These are phyloP conservation scores for Acromyrmex heyeri DNA, from an alignment of 1,140 invertebrate species.

Conservation along the genomic window DNA sequence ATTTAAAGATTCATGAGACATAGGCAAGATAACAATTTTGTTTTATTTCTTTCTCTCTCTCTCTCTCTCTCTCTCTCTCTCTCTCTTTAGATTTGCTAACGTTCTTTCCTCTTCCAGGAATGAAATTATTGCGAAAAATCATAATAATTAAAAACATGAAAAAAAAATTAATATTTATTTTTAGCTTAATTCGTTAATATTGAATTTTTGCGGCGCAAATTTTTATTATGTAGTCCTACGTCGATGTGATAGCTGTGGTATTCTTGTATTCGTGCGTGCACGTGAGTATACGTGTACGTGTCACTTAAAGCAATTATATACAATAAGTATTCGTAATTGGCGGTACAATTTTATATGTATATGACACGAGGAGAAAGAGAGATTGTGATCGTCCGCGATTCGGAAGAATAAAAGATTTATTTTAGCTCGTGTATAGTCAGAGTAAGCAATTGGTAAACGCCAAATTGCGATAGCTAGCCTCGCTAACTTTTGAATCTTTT, in stretches of 20 bases:
- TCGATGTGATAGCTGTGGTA: constrained; percentile 50
- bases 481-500: constrained; percentile 6
- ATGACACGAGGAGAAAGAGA: constrained; percentile 46
- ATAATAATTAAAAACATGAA: background rate
- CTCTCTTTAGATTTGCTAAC: background rate
- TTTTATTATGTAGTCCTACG: constrained; percentile 24
- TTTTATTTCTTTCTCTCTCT: background rate
- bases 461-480: background rate
- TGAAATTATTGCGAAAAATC: background rate
- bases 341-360: constrained; percentile 68
- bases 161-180: constrained; percentile 4
- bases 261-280: constrained; percentile 35
- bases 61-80: constrained; percentile 16
- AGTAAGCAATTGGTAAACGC: constrained; percentile 32
- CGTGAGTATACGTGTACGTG: background rate
- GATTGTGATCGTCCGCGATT: constrained; percentile 63
- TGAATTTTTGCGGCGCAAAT: background rate
- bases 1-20: constrained; percentile 3
- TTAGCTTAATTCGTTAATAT: constrained; percentile 14
- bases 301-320: constrained; percentile 74
- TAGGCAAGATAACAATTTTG: background rate
- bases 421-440: constrained; percentile 62
- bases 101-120: background rate
- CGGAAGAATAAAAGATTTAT: constrained; percentile 51
- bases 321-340: constrained; percentile 72